Evolutionary conservation across 2,797 vertebrate species (phyloP), one percentile per base, ranked within the genome.

Genomic region (Crax fasciolata): DNA sequence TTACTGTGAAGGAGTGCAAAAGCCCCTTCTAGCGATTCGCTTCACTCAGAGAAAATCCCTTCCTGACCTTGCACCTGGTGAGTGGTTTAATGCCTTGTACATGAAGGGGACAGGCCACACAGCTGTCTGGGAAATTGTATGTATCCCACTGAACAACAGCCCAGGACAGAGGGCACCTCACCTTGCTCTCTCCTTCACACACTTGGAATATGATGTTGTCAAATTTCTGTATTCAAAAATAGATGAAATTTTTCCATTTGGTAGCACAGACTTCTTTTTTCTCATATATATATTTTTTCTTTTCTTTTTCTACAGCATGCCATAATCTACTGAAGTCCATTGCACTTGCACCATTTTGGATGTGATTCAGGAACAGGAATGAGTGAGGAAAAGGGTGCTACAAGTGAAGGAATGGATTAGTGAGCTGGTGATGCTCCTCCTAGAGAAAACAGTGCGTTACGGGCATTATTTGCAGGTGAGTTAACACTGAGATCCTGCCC

Each of bases 41-140:
- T 89, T 95, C 74, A 49, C 39, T 90, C 32, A 39, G 67, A 89
- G 80, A 93, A 92, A 93, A 94, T 90, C 77, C 77, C 27, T 71
- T 57, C 59, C 52, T n/a, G 77, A 93, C 90, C 90, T 94, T 67
- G 67, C 52, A 61, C 80, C 44, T 67, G 18, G 46, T 0, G 1
- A 87, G 44, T 24, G 43, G 19, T 81, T 94, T 95, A 81, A 43
- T 59, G 30, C 28, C 4, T 41, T 52, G 44, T 61, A 74, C 44
- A 19, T 0, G 13, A 35, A 28, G 0, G 10, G 80, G 44, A 66
- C 52, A 27, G 48, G 57, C 21, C 49, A 41, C 2, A 2, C 27
- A 57, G 49, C 39, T 92, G 52, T 68, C 35, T 3, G 52, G 74
- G 59, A 62, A 79, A 19, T 73, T 84, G 38, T 48, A 28, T 61